Evolutionary conservation across 2,888 invertebrate species (phyloP).

Genomic region (Ectemnius continuus): DNA sequence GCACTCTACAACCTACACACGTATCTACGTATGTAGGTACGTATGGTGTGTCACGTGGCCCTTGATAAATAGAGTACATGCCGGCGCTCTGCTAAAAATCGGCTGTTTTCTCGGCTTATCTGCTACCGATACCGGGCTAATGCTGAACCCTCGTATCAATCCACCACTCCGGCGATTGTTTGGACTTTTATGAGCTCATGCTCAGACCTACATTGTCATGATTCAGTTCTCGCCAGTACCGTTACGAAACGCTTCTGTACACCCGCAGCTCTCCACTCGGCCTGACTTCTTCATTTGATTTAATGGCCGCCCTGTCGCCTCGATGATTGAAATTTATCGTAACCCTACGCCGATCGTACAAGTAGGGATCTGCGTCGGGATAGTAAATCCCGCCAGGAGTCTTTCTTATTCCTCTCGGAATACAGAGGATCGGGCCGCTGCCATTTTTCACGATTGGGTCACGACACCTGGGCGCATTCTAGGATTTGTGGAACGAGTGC

Average conservation of each 20-base stretch:
- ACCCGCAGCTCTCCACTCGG: no score
- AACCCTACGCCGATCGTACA: no score
- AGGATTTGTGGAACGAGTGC: conserved; percentile 41
- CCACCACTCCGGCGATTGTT: not conserved
- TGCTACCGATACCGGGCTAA: conserved; percentile 16
- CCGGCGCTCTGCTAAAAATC: conserved; percentile 1
- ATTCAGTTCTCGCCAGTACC: no score
- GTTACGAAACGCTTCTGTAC: no score
- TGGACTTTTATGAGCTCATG: no score
- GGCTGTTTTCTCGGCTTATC: conserved; percentile 21
- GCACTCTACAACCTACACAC: no score
- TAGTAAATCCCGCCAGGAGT: not conserved
- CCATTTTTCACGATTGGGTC: conserved; percentile 19
- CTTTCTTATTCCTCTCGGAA: conserved; percentile 5
- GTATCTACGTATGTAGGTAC: conserved; percentile 13
- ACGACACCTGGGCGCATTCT: conserved; percentile 20
- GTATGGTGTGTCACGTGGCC: conserved; percentile 15
- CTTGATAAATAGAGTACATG: conserved; percentile 3
- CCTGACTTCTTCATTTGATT: no score
- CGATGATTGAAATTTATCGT: no score
- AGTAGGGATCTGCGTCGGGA: no score
- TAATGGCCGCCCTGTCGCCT: no score
- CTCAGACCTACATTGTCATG: no score
- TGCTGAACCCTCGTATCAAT: not conserved
- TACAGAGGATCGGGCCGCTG: not conserved